These are phyloP conservation scores for Corythaeola cristata DNA, from an alignment of 2,113 vertebrate species.

Conservation along the genomic window DNA sequence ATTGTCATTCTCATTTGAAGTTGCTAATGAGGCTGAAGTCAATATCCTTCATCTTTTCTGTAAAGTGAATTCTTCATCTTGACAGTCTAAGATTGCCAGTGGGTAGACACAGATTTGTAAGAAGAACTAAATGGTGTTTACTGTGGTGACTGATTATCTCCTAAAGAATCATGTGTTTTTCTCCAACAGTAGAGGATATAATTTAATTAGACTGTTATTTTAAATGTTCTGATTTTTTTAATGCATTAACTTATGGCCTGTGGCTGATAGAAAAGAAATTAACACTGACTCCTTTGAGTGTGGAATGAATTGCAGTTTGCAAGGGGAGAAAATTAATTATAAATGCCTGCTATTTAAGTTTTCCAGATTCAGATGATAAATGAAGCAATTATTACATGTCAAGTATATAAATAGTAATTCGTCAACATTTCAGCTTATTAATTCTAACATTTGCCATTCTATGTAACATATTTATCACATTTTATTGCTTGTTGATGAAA, in stretches of 20 bases:
- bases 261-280: slow-evolving; percentile 73
- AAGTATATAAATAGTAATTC: slow-evolving; percentile 71
- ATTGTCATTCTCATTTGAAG: slow-evolving; percentile 61
- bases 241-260: slow-evolving; percentile 73
- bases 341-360: slow-evolving; percentile 69
- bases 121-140: slow-evolving; percentile 62
- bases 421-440: slow-evolving; percentile 73
- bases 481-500: slow-evolving; percentile 70
- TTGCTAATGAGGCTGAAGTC: slow-evolving; percentile 60
- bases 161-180: slow-evolving; percentile 64
- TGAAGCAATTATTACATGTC: slow-evolving; percentile 76
- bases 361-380: slow-evolving; percentile 76
- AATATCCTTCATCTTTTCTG: slow-evolving; percentile 42
- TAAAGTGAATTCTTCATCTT: slow-evolving; percentile 59
- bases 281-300: slow-evolving; percentile 61
- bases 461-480: slow-evolving; percentile 65
- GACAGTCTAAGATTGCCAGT: slow-evolving; percentile 51
- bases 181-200: slow-evolving; percentile 71
- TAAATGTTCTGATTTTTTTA: slow-evolving; percentile 71
- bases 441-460: slow-evolving; percentile 64
- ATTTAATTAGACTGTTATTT: slow-evolving; percentile 77
- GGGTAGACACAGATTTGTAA: slow-evolving; percentile 56
- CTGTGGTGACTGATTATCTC: slow-evolving; percentile 58
- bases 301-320: slow-evolving; percentile 69
- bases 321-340: slow-evolving; percentile 72